A percentile compares a stretch with the other conserved stretches of the same genome.
phyloP scores from a whole-genome alignment of 92 coral and sea anemone species.

The Porites lobata region DNA sequence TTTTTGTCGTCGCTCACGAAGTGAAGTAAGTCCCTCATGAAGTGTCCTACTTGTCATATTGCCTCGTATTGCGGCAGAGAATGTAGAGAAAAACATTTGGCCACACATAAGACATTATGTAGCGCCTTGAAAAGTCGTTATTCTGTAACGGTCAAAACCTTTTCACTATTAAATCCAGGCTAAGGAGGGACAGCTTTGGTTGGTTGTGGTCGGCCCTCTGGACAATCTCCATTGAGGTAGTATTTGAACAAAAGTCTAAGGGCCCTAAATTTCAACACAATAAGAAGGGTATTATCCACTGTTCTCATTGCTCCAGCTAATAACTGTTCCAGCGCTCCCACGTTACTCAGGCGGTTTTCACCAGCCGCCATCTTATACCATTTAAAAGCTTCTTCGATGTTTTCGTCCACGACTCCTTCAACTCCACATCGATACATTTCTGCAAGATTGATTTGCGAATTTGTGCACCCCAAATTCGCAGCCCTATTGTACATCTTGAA shows the following conservation, averaged over 20 bases:
- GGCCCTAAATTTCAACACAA: conserved; percentile 18
- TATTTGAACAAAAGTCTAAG: conserved; percentile 44
- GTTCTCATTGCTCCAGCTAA: conserved; percentile 15
- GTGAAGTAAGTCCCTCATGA: conserved; percentile 2
- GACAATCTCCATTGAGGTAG: conserved; percentile 69
- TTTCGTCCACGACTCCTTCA: conserved; percentile 72
- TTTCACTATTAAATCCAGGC: neutral
- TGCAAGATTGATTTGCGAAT: conserved; percentile 67
- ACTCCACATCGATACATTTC: conserved; percentile 80
- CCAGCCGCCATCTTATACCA: conserved; percentile 88
- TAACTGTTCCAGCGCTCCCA: neutral
- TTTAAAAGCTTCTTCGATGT: conserved; percentile 74
- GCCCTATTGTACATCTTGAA: conserved; percentile 69
- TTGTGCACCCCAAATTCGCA: conserved; percentile 51
- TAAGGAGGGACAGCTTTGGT: conserved; percentile 77
- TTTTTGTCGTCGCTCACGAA: conserved; percentile 44
- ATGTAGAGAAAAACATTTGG: conserved; percentile 55
- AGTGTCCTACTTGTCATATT: conserved; percentile 56
- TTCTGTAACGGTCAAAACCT: conserved; percentile 50
- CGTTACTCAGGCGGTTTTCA: conserved; percentile 35
- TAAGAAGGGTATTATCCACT: neutral
- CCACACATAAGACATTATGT: conserved; percentile 64
- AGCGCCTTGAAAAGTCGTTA: conserved; percentile 37
- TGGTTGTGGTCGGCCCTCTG: conserved; percentile 77
- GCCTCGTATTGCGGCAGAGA: conserved; percentile 70